A percentile compares a stretch with the other conserved stretches of the same genome.
phyloP scores from a whole-genome alignment of 1,140 invertebrate species.

The Metopolophium dirhodum region DNA sequence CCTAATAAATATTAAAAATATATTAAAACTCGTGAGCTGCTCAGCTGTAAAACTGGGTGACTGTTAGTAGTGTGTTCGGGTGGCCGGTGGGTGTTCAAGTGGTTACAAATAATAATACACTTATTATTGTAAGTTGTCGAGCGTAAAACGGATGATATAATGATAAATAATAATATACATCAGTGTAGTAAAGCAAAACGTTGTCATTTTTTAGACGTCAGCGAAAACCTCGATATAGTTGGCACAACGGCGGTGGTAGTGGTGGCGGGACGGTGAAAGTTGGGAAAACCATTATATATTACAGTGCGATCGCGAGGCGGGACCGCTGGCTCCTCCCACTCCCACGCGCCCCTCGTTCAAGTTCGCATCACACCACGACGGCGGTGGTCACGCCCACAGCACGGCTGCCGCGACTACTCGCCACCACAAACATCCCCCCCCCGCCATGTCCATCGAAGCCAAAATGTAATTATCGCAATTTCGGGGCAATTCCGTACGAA shows the following conservation, averaged over 20 bases:
- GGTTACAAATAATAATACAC: too few relatives aligned
- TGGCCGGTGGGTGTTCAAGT: too few relatives aligned
- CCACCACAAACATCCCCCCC: not conserved
- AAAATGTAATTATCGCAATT: not conserved
- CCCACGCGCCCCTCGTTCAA: not conserved
- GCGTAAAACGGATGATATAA: too few relatives aligned
- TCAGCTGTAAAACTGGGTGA: too few relatives aligned
- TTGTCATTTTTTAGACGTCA: not conserved
- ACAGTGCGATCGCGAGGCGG: not conserved
- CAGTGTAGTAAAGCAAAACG: too few relatives aligned
- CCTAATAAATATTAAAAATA: too few relatives aligned
- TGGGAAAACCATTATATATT: not conserved
- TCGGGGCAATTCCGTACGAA: not conserved
- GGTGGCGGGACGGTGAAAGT: not conserved
- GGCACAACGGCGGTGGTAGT: too few relatives aligned
- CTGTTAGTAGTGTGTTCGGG: too few relatives aligned
- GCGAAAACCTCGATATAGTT: not conserved
- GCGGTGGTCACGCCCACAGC: not conserved
- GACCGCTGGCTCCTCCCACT: not conserved
- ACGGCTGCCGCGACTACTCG: not conserved
- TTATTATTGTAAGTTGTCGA: too few relatives aligned
- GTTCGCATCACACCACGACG: not conserved
- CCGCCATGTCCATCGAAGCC: not conserved
- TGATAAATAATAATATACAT: too few relatives aligned
- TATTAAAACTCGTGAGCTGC: too few relatives aligned